Conservation (phyloP, 2,888 invertebrate genomes). For the Polyommatus iphigenia region DNA sequence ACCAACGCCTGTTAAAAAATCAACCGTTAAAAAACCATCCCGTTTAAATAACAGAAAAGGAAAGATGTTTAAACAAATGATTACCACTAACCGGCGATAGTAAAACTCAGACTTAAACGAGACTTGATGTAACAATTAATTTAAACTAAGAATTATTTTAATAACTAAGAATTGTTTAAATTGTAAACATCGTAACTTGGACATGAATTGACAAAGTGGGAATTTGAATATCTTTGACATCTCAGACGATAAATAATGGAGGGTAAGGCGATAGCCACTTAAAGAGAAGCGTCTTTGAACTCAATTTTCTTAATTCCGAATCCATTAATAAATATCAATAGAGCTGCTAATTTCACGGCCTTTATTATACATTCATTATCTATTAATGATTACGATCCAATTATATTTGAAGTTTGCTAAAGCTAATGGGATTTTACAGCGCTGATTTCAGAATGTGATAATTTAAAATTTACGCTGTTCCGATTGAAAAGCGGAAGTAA, state of each 20-base stretch:
- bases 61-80: neutral
- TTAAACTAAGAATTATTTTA: neutral
- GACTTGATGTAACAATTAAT: neutral
- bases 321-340: slow-evolving; percentile 29
- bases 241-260: slow-evolving; percentile 25
- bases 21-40: too few relatives aligned
- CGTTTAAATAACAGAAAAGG: too few relatives aligned
- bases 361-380: neutral
- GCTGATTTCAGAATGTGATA: neutral
- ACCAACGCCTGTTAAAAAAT: too few relatives aligned
- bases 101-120: neutral
- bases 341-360: neutral
- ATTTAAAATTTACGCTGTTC: neutral
- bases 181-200: neutral
- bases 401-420: neutral
- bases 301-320: slow-evolving; percentile 26
- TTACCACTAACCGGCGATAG: neutral
- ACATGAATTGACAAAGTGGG: slow-evolving; percentile 19
- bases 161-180: slow-evolving; percentile 2
- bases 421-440: neutral
- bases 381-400: slow-evolving; percentile 10
- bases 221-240: slow-evolving; percentile 31
- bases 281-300: slow-evolving; percentile 2
- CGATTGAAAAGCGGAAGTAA: neutral
- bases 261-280: slow-evolving; percentile 28